Percentiles rank a stretch among this genome's conserved stretches.
phyloP scores from a whole-genome alignment of 2,797 vertebrate genomes.

The Eupleurogrammus muticus region DNA sequence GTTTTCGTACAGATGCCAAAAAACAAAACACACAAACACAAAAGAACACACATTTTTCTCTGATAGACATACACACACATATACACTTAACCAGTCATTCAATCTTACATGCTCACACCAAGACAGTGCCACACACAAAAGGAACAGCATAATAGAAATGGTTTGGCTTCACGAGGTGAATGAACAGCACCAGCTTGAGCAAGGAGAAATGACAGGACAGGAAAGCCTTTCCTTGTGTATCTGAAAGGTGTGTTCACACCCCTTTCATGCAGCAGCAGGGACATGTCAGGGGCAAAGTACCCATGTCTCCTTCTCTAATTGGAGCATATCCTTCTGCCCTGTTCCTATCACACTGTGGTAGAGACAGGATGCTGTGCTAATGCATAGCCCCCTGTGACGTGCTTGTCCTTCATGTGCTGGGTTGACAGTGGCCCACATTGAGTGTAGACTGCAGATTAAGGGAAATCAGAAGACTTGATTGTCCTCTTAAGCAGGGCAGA shows the following conservation, averaged over 20 bases:
- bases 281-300: conserved; percentile 73
- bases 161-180: conserved; percentile 64
- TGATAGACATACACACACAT: conserved; percentile 20
- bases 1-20: conserved; percentile 43
- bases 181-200: conserved; percentile 60
- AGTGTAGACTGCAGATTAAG: conserved; percentile 78
- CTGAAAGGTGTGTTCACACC: conserved; percentile 59
- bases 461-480: conserved; percentile 80
- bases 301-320: conserved; percentile 76
- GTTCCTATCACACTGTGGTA: conserved; percentile 59
- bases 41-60: conserved; percentile 25
- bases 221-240: conserved; percentile 29
- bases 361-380: conserved; percentile 71
- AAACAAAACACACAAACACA: conserved; percentile 26
- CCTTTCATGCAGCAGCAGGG: conserved; percentile 67
- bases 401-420: conserved; percentile 75
- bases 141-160: conserved; percentile 66
- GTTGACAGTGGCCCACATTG: conserved; percentile 61
- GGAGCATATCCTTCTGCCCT: conserved; percentile 69
- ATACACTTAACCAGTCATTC: conserved; percentile 48
- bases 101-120: conserved; percentile 32
- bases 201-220: conserved; percentile 42
- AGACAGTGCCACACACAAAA: conserved; percentile 46
- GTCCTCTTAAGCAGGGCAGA: conserved; percentile 66
- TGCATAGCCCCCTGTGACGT: conserved; percentile 67